Base-by-base conservation (phyloP, 2,113 vertebrate genomes). In the Manacus vitellinus region DNA sequence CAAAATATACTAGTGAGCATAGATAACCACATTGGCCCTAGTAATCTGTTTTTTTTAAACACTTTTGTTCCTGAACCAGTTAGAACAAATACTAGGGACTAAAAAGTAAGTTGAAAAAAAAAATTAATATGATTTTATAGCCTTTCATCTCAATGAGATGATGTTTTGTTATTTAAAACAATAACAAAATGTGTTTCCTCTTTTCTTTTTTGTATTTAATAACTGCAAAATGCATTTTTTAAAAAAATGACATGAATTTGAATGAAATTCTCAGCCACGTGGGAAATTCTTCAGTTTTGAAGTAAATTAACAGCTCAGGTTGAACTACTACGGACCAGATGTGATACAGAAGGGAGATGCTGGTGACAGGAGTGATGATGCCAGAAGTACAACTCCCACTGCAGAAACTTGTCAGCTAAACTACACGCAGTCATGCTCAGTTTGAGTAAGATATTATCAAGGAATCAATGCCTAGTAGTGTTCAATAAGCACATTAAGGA, bases 401-500 rank as follows among this genome's bases (percentile, higher is more conserved):
- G 89, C 63, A 89, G 81, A 79, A 91, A 96, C 89, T 4, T 61
- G 37, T 76, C 85, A 93, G 93, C 77, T 76, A 92, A 91, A 33
- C 73, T 5, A 20, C 46, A 77, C 0, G 10, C 70, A 95, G 78
- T 75, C 12, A 25, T 55, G 41, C 35, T 82, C 59, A 19, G 51
- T 52, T 73, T 74, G 83, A 62, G 65, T 84, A 96, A 93, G 54
- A 93, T 14, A 73, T 92, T 37, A 59, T 28, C 58, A 80, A 75
- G 93, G 93, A 97, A 96, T 95, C 95, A 95, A 91, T 83, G 85
- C 68, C 88, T 92, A 68, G 46, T 27, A 82, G 54, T 66, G 76
- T 58, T 95, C 84, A 71, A 43, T 31, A 94, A 93, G 78, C 82
- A 94, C 2, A 59, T 92, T 41, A 92, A 74, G 51, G 75, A 90